Percentiles rank a stretch among this genome's conserved stretches.
Conservation (phyloP, 2,888 invertebrate species). For the Allacma fusca region DNA sequence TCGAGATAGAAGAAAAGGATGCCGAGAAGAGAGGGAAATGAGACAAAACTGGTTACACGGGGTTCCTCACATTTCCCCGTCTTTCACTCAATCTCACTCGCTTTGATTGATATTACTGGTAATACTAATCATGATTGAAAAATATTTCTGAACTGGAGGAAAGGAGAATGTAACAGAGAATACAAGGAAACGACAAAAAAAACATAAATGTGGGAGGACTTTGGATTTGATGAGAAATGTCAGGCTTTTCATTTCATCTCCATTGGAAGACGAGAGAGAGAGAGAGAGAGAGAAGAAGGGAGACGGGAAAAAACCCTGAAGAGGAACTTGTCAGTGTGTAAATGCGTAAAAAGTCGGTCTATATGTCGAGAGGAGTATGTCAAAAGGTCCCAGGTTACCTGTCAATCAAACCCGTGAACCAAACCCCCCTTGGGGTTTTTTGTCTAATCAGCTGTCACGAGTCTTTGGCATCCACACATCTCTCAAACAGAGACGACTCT, state of each 20-base stretch:
- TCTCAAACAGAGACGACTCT: constrained; percentile 39
- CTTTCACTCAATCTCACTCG: constrained; percentile 42
- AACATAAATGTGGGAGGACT: constrained; percentile 49
- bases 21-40: constrained; percentile 20
- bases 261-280: constrained; percentile 29
- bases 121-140: constrained; percentile 39
- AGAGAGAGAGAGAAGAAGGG: constrained; percentile 16
- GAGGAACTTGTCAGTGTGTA: constrained; percentile 41
- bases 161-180: neutral
- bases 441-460: constrained; percentile 62
- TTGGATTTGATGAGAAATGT: constrained; percentile 53
- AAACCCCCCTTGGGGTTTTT: constrained; percentile 61
- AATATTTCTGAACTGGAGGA: constrained; percentile 2
- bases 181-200: neutral
- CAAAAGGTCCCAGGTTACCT: constrained; percentile 61
- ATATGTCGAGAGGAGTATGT: constrained; percentile 56
- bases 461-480: constrained; percentile 61
- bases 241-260: constrained; percentile 45
- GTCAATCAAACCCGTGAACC: constrained; percentile 60
- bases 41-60: constrained; percentile 41
- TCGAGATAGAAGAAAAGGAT: neutral
- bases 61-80: constrained; percentile 36
- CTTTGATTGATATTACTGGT: constrained; percentile 38
- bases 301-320: constrained; percentile 33
- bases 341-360: constrained; percentile 47